These are phyloP conservation scores for Pedetes capensis DNA, from an alignment of 2,113 vertebrate genomes.

Conservation along the genomic window DNA sequence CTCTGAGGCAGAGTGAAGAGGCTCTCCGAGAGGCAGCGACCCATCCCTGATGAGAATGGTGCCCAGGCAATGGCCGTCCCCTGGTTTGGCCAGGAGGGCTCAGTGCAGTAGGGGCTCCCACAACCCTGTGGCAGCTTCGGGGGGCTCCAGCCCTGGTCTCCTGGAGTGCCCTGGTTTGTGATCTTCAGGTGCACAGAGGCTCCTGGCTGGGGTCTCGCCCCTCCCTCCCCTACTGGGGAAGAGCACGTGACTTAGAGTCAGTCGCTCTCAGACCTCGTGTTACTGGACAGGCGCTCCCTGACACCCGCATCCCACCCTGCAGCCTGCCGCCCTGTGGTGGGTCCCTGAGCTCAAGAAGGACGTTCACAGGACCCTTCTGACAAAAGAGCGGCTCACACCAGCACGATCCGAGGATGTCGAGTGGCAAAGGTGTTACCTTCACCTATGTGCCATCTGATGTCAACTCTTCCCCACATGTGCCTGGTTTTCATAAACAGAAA, in stretches of 20 bases:
- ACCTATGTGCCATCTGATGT: not conserved
- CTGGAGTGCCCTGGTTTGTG: fast-evolving
- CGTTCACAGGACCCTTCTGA: no score
- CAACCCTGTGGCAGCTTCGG: no score
- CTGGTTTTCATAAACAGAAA: not conserved
- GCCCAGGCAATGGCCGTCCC: not conserved
- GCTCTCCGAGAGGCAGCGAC: not conserved
- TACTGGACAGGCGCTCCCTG: not conserved
- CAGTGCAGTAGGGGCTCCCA: no score
- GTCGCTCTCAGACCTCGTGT: not conserved
- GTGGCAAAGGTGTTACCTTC: not conserved
- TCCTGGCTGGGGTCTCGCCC: fast-evolving
- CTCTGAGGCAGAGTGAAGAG: no score
- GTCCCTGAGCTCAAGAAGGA: not conserved
- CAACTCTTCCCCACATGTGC: not conserved
- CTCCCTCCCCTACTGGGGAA: no score
- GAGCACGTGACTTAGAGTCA: no score
- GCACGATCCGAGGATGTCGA: not conserved
- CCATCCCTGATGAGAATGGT: not conserved
- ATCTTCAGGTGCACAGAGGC: not conserved
- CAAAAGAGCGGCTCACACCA: no score
- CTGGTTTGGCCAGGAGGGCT: not conserved
- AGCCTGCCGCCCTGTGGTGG: no score
- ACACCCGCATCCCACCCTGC: not conserved
- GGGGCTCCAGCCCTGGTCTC: no score